A percentile compares a stretch with the other conserved stretches of the same genome.
phyloP scores from a whole-genome alignment of 2,113 vertebrate species.

The Ptyas mucosa region DNA sequence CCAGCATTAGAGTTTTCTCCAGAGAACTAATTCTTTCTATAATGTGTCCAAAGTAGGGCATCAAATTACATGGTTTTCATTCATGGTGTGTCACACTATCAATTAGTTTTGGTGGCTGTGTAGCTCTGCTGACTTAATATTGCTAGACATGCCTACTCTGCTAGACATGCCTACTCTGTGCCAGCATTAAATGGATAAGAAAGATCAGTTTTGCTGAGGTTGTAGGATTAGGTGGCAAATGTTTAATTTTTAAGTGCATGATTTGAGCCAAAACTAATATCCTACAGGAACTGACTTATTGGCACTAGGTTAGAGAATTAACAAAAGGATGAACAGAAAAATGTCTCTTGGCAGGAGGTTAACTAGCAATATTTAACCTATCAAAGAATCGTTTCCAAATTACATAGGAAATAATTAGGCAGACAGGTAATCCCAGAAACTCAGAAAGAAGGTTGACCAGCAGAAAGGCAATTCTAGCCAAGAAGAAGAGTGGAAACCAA shows the following conservation, averaged over 20 bases:
- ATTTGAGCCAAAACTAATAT: slow-evolving; percentile 1
- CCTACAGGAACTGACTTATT: slow-evolving; percentile 7
- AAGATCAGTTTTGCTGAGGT: neutral
- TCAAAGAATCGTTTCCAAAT: slow-evolving; percentile 9
- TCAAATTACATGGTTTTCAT: neutral
- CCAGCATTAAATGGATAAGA: neutral
- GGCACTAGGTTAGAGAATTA: slow-evolving; percentile 12
- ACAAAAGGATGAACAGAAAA: slow-evolving; percentile 11
- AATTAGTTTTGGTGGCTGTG: neutral
- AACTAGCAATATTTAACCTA: slow-evolving; percentile 18
- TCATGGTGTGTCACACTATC: neutral
- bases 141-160: neutral
- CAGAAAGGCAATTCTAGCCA: neutral
- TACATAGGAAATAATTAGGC: neutral
- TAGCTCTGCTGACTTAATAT: neutral
- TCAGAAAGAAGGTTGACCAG: neutral
- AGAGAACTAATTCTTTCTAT: neutral
- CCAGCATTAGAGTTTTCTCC: neutral
- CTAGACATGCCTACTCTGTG: neutral
- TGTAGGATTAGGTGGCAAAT: slow-evolving; percentile 2
- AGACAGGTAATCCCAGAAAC: neutral
- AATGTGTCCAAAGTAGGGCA: neutral
- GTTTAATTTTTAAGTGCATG: slow-evolving; percentile 12
- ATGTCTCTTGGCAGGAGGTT: slow-evolving; percentile 13
- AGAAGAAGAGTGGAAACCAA: neutral